Conservation (phyloP, 1,140 invertebrate genomes). For the Heliothis subflexa region DNA sequence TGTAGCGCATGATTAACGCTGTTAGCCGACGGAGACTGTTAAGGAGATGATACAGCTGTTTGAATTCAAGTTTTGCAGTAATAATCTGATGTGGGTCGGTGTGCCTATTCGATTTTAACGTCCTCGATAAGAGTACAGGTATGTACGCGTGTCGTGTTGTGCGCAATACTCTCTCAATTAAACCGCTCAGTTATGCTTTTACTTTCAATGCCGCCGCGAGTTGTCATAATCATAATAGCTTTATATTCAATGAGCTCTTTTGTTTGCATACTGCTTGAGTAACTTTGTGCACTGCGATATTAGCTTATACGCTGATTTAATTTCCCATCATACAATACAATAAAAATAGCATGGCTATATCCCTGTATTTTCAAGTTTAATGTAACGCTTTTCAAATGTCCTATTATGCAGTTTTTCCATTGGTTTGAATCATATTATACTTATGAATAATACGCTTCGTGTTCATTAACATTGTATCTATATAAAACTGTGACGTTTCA, state of each 20-base stretch:
- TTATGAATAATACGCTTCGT: conserved; percentile 17
- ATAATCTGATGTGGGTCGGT: conserved; percentile 32
- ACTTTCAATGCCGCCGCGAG: conserved; percentile 30
- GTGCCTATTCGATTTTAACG: conserved; percentile 12
- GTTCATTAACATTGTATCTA: conserved; percentile 33
- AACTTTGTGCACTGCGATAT: background rate
- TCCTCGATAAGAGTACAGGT: conserved; percentile 12
- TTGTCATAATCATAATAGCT: conserved; percentile 42
- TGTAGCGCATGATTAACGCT: conserved; percentile 41
- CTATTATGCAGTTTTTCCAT: conserved; percentile 26
- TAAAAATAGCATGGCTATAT: conserved; percentile 31
- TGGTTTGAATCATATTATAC: background rate
- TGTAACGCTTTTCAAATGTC: conserved; percentile 22
- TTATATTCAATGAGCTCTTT: conserved; percentile 40
- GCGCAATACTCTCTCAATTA: conserved; percentile 35
- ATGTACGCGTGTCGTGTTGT: conserved; percentile 12
- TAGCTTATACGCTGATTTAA: conserved; percentile 30
- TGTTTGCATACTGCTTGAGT: conserved; percentile 25
- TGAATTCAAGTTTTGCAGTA: conserved; percentile 26
- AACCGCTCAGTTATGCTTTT: conserved; percentile 37
- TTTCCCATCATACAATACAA: conserved; percentile 30
- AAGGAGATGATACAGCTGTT: conserved; percentile 37
- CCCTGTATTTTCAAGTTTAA: conserved; percentile 15
- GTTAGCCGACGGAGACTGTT: conserved; percentile 5
- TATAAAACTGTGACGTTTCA: conserved; percentile 42